Base-by-base conservation (phyloP, 2,113 vertebrate species). In the Misgurnus anguillicaudatus region DNA sequence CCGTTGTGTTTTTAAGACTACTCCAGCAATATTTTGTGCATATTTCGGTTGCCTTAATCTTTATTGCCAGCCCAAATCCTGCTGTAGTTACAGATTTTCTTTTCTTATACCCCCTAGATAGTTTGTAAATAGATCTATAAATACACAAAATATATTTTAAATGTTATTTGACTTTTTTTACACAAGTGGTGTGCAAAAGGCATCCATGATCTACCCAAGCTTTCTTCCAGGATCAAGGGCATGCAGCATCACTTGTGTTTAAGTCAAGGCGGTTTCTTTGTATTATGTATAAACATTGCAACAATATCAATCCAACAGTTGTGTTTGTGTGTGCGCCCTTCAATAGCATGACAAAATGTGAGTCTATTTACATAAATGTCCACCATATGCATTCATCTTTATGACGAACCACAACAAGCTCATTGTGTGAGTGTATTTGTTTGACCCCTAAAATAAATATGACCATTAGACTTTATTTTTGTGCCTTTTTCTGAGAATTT, bases 81-180 rank as follows among this genome's bases (percentile, higher is more conserved):
- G 69, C 65, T 80, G 51, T 87, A 88, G 87, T 86, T 81, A 74
- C 19, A 72, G 84, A 86, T 88, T 83, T 88, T 88, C 87, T 51
- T 38, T 79, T 47, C 47, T 61, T 82, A 84, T 74, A 83, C 86
- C 87, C 81, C 86, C 84, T 88, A 75, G 82, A 86, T 83, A 89
- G 89, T 86, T 85, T 93, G 92, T 93, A 93, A 82, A 92, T 92
- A 92, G 88, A 87, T 88, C 84, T 92, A 92, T 91, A 93, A 91
- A 92, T 91, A 91, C 87, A 91, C 90, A 92, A 90, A 91, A 91
- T 91, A 91, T 85, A 92, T 75, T 88, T 91, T 92, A 91, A 93
- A 91, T 93, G 92, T 93, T 91, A 92, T 92, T 90, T 91, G 84
- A 91, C 90, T 92, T 88, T 42, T 73, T 79, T 62, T 64, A 19